phyloP scores from a whole-genome alignment of 2,888 invertebrate genomes.

The Aphidoletes aphidimyza region DNA sequence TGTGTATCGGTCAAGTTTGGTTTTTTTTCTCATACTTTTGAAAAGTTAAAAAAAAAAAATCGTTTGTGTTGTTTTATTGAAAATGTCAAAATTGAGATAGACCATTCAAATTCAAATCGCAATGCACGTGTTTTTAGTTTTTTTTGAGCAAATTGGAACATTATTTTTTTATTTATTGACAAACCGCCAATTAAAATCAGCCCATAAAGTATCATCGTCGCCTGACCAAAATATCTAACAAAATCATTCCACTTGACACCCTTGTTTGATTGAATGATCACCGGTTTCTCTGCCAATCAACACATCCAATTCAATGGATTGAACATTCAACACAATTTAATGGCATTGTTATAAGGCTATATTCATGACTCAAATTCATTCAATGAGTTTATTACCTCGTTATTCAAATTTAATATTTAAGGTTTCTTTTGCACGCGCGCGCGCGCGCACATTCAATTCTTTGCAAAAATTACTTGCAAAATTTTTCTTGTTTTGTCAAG shows the following conservation, averaged over 20 bases:
- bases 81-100: too few relatives aligned
- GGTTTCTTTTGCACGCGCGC: not conserved
- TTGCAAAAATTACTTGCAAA: not conserved
- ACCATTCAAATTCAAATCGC: conserved; percentile 4
- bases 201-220: not conserved
- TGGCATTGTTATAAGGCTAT: not conserved
- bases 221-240: not conserved
- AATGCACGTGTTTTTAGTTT: not conserved
- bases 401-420: not conserved
- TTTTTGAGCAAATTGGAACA: too few relatives aligned
- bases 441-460: not conserved
- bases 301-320: not conserved
- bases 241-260: conserved; percentile 3
- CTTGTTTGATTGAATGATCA: not conserved
- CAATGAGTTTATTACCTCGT: conserved; percentile 13
- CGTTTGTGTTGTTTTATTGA: too few relatives aligned
- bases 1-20: not conserved
- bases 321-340: not conserved
- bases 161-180: not conserved
- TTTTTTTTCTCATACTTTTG: too few relatives aligned
- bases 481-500: too few relatives aligned
- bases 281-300: not conserved
- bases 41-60: too few relatives aligned
- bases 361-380: conserved; percentile 1
- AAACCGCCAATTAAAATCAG: not conserved